These are phyloP conservation scores for Leptopilina clavipes DNA, from an alignment of 1,140 invertebrate species.

Conservation along the genomic window DNA sequence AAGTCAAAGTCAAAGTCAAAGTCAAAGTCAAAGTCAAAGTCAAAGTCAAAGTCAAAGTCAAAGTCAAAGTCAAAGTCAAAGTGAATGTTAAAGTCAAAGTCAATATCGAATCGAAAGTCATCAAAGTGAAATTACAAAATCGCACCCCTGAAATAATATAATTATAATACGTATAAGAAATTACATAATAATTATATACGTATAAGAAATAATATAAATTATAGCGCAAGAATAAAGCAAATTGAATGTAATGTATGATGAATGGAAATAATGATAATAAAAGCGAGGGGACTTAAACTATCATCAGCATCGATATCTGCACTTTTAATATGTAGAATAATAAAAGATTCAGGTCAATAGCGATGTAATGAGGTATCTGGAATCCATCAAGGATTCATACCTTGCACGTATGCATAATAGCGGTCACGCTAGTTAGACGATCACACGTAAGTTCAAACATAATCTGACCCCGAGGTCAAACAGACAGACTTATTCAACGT, in stretches of 20 bases:
- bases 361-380: conserved; percentile 64
- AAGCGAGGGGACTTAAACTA: conserved; percentile 50
- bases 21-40: no score
- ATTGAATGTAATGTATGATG: conserved; percentile 41
- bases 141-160: no score
- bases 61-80: no score
- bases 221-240: conserved; percentile 60
- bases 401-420: conserved; percentile 31
- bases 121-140: no score
- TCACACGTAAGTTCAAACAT: conserved; percentile 10
- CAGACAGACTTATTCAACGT: neutral
- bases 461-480: neutral
- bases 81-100: no score
- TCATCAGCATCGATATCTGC: conserved; percentile 28
- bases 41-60: no score
- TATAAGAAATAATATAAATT: no score
- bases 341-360: conserved; percentile 70
- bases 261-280: conserved; percentile 60
- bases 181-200: no score
- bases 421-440: conserved; percentile 46
- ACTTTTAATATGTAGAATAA: conserved; percentile 55
- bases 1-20: no score
- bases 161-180: no score
- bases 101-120: no score
- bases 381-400: conserved; percentile 57